phyloP scores from a whole-genome alignment of 1,140 invertebrate species.

The Pogonomyrmex barbatus region DNA sequence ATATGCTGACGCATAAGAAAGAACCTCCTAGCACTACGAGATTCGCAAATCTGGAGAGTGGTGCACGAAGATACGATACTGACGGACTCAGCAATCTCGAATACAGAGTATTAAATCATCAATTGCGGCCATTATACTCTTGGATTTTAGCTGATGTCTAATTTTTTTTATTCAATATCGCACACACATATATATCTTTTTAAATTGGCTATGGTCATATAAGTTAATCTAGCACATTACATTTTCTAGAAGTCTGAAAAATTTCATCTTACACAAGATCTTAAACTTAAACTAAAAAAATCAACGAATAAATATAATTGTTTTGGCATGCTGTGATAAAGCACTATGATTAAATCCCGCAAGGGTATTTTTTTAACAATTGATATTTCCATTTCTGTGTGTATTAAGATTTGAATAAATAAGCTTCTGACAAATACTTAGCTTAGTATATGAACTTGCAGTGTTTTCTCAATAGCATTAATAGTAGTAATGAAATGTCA shows the following conservation, averaged over 20 bases:
- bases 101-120: slow-evolving; percentile 83
- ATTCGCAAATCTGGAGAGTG: slow-evolving; percentile 87
- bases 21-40: slow-evolving; percentile 88
- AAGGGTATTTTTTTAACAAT: slow-evolving; percentile 15
- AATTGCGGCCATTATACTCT: slow-evolving; percentile 82
- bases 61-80: slow-evolving; percentile 86
- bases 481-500: neutral
- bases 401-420: neutral
- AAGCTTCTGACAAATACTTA: slow-evolving; percentile 9
- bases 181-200: neutral
- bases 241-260: neutral
- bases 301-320: slow-evolving; percentile 18
- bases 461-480: slow-evolving; percentile 8
- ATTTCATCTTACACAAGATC: neutral
- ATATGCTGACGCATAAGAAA: slow-evolving; percentile 91
- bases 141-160: slow-evolving; percentile 84
- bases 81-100: slow-evolving; percentile 89
- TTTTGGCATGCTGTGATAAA: slow-evolving; percentile 44
- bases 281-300: neutral
- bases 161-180: slow-evolving; percentile 30
- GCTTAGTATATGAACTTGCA: neutral
- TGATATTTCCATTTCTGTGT: neutral
- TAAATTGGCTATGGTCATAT: neutral
- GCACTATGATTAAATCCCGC: slow-evolving; percentile 13
- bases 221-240: neutral